Percentiles rank a stretch among this genome's conserved stretches.
Evolutionary conservation across 2,113 vertebrate genomes (phyloP).

Genomic region (Aptenodytes patagonicus): DNA sequence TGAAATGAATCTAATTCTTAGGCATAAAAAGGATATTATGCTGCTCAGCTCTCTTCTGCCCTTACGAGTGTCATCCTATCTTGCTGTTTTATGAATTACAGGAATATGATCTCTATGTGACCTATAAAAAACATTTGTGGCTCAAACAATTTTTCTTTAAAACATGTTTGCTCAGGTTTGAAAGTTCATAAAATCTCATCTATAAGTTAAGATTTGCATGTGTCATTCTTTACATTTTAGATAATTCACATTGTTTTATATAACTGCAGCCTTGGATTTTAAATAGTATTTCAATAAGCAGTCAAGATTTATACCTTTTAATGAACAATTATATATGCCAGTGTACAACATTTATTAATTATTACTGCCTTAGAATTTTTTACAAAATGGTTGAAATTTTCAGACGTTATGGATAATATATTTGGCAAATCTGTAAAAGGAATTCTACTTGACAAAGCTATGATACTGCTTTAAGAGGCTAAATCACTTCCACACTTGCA

Average conservation of each 20-base stretch:
- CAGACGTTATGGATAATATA: slow-evolving; percentile 40
- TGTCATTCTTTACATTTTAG: slow-evolving; percentile 22
- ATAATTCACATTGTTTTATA: slow-evolving; percentile 27
- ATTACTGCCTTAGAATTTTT: slow-evolving; percentile 52
- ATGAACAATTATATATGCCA: slow-evolving; percentile 1
- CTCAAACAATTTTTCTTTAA: slow-evolving; percentile 33
- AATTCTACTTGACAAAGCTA: slow-evolving; percentile 59
- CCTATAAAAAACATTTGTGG: not conserved
- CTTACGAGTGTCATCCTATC: not conserved
- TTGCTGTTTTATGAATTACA: slow-evolving; percentile 19
- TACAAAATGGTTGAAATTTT: slow-evolving; percentile 52
- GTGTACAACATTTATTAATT: slow-evolving; percentile 16
- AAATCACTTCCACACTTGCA: slow-evolving; percentile 47
- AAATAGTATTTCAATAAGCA: slow-evolving; percentile 15
- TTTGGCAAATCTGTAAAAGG: slow-evolving; percentile 57
- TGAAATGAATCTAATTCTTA: slow-evolving; percentile 51
- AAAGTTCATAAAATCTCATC: slow-evolving; percentile 8
- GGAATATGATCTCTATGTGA: not conserved
- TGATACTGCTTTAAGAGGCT: slow-evolving; percentile 54
- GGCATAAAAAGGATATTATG: not conserved
- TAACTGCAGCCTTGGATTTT: slow-evolving; percentile 11
- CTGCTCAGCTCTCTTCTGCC: not conserved
- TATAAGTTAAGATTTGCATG: not conserved
- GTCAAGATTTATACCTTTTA: slow-evolving; percentile 2
- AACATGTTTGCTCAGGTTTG: slow-evolving; percentile 12